Evolutionary conservation across 2,797 vertebrate species (phyloP).

Genomic region (Aratinga solstitialis): DNA sequence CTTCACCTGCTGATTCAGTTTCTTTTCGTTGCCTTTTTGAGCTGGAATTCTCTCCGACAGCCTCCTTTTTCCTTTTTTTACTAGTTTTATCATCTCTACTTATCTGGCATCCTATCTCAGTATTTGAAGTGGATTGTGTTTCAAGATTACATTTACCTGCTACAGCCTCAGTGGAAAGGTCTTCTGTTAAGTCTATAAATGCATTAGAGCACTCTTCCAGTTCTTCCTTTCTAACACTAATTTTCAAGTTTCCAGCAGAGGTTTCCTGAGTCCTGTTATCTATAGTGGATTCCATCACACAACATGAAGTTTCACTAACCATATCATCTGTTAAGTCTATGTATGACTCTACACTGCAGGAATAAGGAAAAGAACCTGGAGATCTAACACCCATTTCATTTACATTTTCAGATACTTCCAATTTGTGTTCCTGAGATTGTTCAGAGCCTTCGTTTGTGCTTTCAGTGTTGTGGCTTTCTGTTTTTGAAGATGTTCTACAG

Average conservation of each 20-base stretch:
- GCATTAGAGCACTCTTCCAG: neutral
- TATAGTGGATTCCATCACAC: constrained; percentile 32
- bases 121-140: constrained; percentile 18
- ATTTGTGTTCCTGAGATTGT: constrained; percentile 32
- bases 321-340: constrained; percentile 56
- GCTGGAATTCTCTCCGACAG: constrained; percentile 53
- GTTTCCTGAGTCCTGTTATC: constrained; percentile 28
- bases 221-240: constrained; percentile 39
- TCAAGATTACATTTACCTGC: constrained; percentile 27
- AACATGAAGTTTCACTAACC: constrained; percentile 42
- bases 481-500: constrained; percentile 32
- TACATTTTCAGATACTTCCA: constrained; percentile 28
- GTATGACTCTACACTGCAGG: constrained; percentile 14
- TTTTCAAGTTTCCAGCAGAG: neutral
- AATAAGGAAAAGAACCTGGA: neutral
- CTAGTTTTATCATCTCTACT: constrained; percentile 23
- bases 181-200: constrained; percentile 57
- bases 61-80: constrained; percentile 83
- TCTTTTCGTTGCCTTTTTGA: constrained; percentile 73
- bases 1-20: constrained; percentile 31
- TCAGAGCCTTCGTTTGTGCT: constrained; percentile 29
- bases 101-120: constrained; percentile 27
- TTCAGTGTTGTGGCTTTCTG: neutral
- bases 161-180: constrained; percentile 24
- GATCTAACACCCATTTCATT: neutral